These are phyloP conservation scores for Centropus unirufus DNA, from an alignment of 2,113 vertebrate genomes.

Conservation along the genomic window DNA sequence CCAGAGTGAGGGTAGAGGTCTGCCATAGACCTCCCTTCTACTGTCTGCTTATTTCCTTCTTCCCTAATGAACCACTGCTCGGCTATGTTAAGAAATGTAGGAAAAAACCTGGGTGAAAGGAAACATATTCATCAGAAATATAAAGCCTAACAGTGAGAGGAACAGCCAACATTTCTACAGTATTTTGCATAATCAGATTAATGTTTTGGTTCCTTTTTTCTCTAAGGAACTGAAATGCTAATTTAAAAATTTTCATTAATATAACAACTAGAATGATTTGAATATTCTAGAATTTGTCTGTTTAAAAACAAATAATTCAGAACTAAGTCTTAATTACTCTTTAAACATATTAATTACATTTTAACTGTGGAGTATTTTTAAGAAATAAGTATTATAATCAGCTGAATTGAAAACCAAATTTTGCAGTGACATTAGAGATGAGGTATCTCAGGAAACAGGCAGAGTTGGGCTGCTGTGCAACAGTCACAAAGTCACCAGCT, in stretches of 20 bases:
- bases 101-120: neutral
- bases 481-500: neutral
- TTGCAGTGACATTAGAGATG: neutral
- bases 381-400: neutral
- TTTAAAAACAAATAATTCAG: neutral
- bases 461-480: neutral
- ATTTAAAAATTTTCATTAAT: neutral
- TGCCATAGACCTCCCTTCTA: too few relatives aligned
- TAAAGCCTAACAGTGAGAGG: neutral
- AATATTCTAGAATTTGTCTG: neutral
- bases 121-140: neutral
- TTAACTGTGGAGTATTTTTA: neutral
- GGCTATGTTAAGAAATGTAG: neutral
- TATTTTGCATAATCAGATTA: neutral
- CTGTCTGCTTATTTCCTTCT: too few relatives aligned
- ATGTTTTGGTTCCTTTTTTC: neutral
- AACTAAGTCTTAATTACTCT: neutral
- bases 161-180: neutral
- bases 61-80: too few relatives aligned
- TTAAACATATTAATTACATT: neutral
- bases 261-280: neutral
- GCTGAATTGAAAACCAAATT: neutral
- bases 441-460: neutral
- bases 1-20: too few relatives aligned
- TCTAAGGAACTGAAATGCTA: neutral